Percentiles rank a stretch among this genome's conserved stretches.
Evolutionary conservation across 64 coral and sea anemone genomes (phyloP).

Genomic region (Actinia equina): DNA sequence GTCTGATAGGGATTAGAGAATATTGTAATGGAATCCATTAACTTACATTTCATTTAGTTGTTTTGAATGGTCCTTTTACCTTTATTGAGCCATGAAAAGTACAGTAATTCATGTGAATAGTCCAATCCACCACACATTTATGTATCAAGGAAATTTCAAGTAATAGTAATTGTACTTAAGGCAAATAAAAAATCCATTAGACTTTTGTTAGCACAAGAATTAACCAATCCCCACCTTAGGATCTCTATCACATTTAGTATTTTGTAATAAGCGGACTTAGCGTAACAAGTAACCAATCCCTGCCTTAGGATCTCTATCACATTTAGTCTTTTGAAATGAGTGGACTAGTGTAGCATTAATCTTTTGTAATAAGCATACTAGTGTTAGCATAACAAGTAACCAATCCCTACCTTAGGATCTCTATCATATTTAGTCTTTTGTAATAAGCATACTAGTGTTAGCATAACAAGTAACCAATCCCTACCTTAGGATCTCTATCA

Average conservation of each 20-base stretch:
- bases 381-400: not conserved
- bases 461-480: not conserved
- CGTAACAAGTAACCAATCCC: not conserved
- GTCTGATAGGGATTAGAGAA: not conserved
- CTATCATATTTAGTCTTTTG: not conserved
- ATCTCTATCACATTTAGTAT: not conserved
- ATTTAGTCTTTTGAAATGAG: not conserved
- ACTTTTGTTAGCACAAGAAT: not conserved
- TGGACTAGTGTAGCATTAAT: not conserved
- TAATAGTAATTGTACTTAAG: not conserved
- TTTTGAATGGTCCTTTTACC: not conserved
- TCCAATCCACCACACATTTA: not conserved
- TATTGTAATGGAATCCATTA: not conserved
- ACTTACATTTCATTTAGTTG: not conserved
- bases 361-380: not conserved
- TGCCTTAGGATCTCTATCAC: not conserved
- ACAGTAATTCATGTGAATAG: not conserved
- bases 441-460: not conserved
- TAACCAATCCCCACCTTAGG: not conserved
- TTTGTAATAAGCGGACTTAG: not conserved
- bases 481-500: not conserved
- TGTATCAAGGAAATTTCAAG: not conserved
- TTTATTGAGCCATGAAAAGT: not conserved
- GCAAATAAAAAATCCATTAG: not conserved
- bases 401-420: not conserved